Evolutionary conservation across 2,113 vertebrate genomes (phyloP).

Genomic region (Epinephelus fuscoguttatus): DNA sequence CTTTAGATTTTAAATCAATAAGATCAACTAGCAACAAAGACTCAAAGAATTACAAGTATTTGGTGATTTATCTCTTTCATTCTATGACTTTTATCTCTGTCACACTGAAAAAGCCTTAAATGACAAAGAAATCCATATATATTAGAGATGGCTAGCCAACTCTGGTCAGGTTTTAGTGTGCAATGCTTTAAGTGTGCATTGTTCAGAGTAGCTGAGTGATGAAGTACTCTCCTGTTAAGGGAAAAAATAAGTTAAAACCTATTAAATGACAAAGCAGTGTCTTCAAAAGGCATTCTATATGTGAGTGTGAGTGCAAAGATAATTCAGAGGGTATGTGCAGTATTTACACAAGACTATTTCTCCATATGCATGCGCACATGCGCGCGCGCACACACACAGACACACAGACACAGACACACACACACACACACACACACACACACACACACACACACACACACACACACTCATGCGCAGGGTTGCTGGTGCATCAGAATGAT

Average conservation of each 20-base stretch:
- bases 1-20: neutral
- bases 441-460: constrained; percentile 15
- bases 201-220: neutral
- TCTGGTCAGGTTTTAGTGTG: neutral
- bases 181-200: neutral
- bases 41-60: neutral
- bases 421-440: constrained; percentile 13
- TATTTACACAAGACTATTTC: constrained; percentile 20
- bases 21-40: neutral
- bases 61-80: neutral
- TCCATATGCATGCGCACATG: constrained; percentile 24
- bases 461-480: neutral
- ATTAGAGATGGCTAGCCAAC: neutral
- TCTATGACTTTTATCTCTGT: neutral
- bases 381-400: constrained; percentile 52
- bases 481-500: constrained; percentile 63
- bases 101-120: neutral
- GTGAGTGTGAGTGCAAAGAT: neutral
- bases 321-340: constrained; percentile 15
- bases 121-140: neutral
- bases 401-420: constrained; percentile 10
- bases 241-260: neutral
- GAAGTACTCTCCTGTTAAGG: neutral
- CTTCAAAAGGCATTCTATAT: neutral
- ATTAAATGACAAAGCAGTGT: constrained; percentile 9